These are phyloP conservation scores for Myotis pilosus DNA, from an alignment of 2,797 vertebrate species.

Conservation along the genomic window DNA sequence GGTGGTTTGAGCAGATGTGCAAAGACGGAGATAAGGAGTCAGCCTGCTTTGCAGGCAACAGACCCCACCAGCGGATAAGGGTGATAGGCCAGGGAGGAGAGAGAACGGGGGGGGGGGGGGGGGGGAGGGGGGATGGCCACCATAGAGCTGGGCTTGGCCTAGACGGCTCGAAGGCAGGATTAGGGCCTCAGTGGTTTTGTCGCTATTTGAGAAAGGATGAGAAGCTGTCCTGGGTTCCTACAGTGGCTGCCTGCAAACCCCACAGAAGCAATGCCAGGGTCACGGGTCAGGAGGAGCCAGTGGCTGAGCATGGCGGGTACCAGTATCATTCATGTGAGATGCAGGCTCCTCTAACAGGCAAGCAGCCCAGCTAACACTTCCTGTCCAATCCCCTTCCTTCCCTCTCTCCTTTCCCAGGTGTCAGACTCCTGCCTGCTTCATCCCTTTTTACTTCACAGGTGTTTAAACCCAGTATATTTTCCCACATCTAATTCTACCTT, in stretches of 20 bases:
- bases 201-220: background rate
- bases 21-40: background rate
- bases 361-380: background rate
- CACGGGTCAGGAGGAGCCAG: background rate
- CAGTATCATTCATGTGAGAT: rapidly evolving
- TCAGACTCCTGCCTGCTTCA: background rate
- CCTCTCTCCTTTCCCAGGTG: background rate
- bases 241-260: background rate
- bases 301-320: background rate
- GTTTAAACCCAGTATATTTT: background rate
- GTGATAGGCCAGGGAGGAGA: rapidly evolving
- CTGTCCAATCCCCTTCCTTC: background rate
- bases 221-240: background rate
- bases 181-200: background rate
- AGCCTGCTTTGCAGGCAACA: rapidly evolving
- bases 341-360: background rate
- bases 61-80: rapidly evolving
- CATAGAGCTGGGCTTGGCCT: background rate
- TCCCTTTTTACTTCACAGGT: background rate
- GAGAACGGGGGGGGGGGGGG: no score
- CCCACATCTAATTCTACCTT: background rate
- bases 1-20: background rate
- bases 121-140: rapidly evolving
- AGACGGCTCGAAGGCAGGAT: background rate
- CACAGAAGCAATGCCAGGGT: background rate